Conservation (phyloP, 2,113 vertebrate genomes). For the Rissa tridactyla region DNA sequence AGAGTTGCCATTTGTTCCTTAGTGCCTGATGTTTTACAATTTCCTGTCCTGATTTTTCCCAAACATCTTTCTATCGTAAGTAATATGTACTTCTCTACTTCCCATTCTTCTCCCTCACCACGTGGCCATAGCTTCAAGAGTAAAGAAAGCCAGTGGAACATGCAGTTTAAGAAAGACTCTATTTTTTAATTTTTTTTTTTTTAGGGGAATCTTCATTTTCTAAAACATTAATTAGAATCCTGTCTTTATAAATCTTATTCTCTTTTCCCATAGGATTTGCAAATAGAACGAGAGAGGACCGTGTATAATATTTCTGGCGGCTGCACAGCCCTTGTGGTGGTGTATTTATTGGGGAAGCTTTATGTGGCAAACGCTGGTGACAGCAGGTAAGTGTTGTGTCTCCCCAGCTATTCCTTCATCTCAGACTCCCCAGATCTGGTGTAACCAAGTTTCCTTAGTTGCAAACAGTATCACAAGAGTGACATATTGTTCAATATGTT, state of each 20-base stretch:
- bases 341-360: slow-evolving; percentile 91
- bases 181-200: background rate
- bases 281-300: slow-evolving; percentile 89
- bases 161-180: background rate
- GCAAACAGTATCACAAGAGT: background rate
- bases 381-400: slow-evolving; percentile 79
- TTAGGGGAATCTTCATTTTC: background rate
- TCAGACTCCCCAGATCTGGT: background rate
- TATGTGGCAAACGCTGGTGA: slow-evolving; percentile 95
- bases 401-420: background rate
- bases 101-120: background rate
- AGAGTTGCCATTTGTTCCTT: background rate
- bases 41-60: background rate
- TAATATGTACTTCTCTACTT: background rate
- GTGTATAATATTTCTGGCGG: slow-evolving; percentile 88
- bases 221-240: background rate
- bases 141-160: background rate
- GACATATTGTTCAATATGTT: too few species aligned
- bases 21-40: background rate
- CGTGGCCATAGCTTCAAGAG: background rate
- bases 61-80: background rate
- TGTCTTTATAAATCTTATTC: background rate
- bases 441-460: background rate
- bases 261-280: slow-evolving; percentile 81
- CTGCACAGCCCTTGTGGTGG: slow-evolving; percentile 89